Base-by-base conservation (phyloP, 2,797 vertebrate species). In the Lophotriccus pileatus region DNA sequence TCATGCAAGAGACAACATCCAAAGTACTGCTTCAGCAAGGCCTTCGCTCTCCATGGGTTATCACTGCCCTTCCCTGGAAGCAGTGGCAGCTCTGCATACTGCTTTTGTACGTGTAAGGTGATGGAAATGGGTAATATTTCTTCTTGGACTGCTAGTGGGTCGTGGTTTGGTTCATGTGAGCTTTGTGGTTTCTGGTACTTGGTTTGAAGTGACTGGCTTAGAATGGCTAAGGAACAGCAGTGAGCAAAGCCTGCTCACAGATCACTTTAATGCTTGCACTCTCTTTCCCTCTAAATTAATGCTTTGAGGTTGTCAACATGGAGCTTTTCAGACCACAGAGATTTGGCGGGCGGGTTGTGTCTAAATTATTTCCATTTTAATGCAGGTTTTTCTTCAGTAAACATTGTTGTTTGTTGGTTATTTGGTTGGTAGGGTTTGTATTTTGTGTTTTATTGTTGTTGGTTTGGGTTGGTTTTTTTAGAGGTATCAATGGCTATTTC, bases 321-420 rank as follows among this genome's bases (percentile, higher is more conserved):
- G 41, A 82, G 15, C 24, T 75, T 66, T 36, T 25, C 36, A 77
- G 34, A 43, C 49, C 0, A 1, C 28, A 83, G 47, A 77, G 9
- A 32, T 55, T 12, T 0, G 0, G 14, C 30, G 4, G 6, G 49
- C 3, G 27, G 5, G 22, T 41, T 23, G 34, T 23, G 30, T 8
- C 5, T 24, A 44, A 55, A 67, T 84, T 25, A 59, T 37, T 7
- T 16, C 25, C 25, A 55, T 3, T 46, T 39, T 4, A 68, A 23
- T 27, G 14, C 41, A 78, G 59, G 16, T 56, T 37, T 75, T 92
- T 69, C 27, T 73, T 79, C 49, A 66, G 11, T 50, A 74, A 32
- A 46, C 15, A 23, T 21, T 14, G 39, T 47, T 84, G 11, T 34
- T 74, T 9, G 14, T 73, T 70, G 19, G 27, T 73, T 85, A 7